Base-by-base conservation (phyloP, 1,140 invertebrate species). In the Apis florea region DNA sequence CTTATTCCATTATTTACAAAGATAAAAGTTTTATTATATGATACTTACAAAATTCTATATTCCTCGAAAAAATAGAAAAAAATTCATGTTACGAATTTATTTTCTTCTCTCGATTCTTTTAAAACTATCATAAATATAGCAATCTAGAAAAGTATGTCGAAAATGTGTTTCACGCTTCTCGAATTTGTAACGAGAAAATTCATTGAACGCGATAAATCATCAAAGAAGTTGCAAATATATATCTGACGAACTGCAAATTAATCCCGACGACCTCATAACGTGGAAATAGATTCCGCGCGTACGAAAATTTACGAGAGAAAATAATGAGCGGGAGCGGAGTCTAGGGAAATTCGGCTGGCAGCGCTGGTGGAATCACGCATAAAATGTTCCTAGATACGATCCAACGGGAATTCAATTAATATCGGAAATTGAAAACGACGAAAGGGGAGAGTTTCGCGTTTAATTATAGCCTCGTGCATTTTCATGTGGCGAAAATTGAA, bases 221-320 rank as follows among this genome's bases (percentile, higher is more conserved):
- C 31, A 40, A 40, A 40, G 5, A 40, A 40, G 31, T 63, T 13
- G 58, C 56, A 61, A 71, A 79, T 79, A 79, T 79, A 79, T 63
- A 79, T 53, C 56, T 59, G 71, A 49, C 63, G 68, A 72, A 79
- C 72, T 79, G 53, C 59, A 72, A 81, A 74, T 81, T 74, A 81
- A 74, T 81, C 71, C 71, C 54, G 40, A 51, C 71, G 79, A 68
- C 79, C 79, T 81, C 79, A 74, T 81, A 81, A 67, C 70, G 79
- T 67, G 71, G 61, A 81, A 81, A 81, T 81, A 81, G 79, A 81
- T 74, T 63, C 56, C 59, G 19, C 58, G 68, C 8, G 77, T 40
- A 53, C 21, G 77, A 40, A 56, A 81, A 81, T 81, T 81, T 81
- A 81, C 79, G 79, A 74, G 79, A 53, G 15, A 66, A 49, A 56